Evolutionary conservation across 2,113 vertebrate genomes (phyloP).

Genomic region (Columbina picui): DNA sequence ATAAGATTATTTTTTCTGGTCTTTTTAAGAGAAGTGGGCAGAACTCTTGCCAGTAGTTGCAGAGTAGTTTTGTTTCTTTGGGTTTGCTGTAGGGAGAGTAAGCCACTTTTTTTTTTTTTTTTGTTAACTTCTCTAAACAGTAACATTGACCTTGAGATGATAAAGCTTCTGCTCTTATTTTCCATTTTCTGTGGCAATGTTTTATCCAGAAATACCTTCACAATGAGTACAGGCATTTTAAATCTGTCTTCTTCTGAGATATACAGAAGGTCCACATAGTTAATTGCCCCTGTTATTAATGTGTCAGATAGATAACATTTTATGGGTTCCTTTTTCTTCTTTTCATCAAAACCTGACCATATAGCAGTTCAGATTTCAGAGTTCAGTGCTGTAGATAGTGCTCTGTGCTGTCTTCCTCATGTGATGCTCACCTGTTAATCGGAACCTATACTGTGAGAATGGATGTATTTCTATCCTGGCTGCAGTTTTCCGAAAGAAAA

Average conservation of each 20-base stretch:
- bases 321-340: not conserved
- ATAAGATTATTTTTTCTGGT: not conserved
- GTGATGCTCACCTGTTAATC: not conserved
- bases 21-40: not conserved
- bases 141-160: not conserved
- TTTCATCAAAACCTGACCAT: not conserved
- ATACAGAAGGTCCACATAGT: not conserved
- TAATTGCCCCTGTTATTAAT: constrained; percentile 32
- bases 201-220: constrained; percentile 4
- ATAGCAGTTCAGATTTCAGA: not conserved
- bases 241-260: constrained; percentile 11
- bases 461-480: not conserved
- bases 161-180: constrained; percentile 6
- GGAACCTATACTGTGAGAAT: not conserved
- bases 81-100: not conserved
- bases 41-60: rapidly evolving
- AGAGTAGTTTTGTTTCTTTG: not conserved
- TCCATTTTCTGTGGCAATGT: not conserved
- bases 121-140: not conserved
- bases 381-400: not conserved
- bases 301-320: not conserved
- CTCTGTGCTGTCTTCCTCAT: not conserved
- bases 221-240: not conserved
- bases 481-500: not conserved
- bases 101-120: not conserved